These are phyloP conservation scores for Chaetodon trifascialis DNA, from an alignment of 2,113 vertebrate species.

Conservation along the genomic window DNA sequence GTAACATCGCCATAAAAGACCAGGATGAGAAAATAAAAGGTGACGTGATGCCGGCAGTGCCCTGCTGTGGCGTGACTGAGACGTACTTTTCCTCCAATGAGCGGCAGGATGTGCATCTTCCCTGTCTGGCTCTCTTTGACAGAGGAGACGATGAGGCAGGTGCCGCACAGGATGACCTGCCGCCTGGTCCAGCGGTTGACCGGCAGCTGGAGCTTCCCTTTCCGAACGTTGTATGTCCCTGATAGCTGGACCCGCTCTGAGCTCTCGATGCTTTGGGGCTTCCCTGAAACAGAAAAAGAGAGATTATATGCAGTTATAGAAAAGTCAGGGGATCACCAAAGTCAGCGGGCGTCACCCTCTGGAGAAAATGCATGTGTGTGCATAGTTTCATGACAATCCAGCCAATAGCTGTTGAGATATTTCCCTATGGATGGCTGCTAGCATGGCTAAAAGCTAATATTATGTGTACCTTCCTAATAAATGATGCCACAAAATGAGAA, in stretches of 20 bases:
- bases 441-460: neutral
- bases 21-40: neutral
- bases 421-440: neutral
- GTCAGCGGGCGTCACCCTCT: neutral
- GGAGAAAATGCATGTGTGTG: neutral
- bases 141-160: constrained; percentile 97
- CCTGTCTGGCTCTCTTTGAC: constrained; percentile 95
- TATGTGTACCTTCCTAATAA: neutral
- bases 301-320: constrained; percentile 16
- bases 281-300: constrained; percentile 86
- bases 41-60: neutral
- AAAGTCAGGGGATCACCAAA: neutral
- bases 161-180: constrained; percentile 97
- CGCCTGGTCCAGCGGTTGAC: constrained; percentile 97
- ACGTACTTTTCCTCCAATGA: constrained; percentile 96
- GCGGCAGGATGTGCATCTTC: constrained; percentile 98
- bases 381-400: neutral
- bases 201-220: constrained; percentile 98
- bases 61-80: neutral
- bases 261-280: constrained; percentile 91
- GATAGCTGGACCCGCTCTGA: constrained; percentile 96
- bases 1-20: constrained; percentile 7
- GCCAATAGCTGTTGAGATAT: neutral
- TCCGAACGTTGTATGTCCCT: constrained; percentile 95
- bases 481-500: constrained; percentile 3